Evolutionary conservation across 2,888 invertebrate genomes (phyloP), one percentile per base, ranked within the genome.

Genomic region (Diaprepes abbreviatus): DNA sequence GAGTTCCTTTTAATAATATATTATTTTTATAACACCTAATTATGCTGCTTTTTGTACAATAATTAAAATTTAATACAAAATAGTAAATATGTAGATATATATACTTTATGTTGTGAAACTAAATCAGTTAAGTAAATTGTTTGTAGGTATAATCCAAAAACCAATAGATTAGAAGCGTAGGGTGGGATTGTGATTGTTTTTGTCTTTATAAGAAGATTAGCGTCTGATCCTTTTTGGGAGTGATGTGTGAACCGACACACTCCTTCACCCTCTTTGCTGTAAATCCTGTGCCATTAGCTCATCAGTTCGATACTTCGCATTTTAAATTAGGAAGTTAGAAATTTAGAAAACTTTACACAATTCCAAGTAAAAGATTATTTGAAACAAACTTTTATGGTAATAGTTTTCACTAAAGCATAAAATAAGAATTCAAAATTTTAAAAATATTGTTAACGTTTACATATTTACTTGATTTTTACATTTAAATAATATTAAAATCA

Each of bases 151-250:
- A 52, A 54, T 60, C 60, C 60, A 60, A 60, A 67, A 67, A 62
- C 54, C 67, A 62, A 67, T 62, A 52, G 67, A 67, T 67, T 67
- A 67, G 67, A 36, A 60, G 48, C 12, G 31, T 50, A 74, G 73
- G 74, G 74, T 73, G 70, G 73, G 74, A 74, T 69, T 81, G 72
- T 78, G 79, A 82, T 83, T 83, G 83, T 83, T 83, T 84, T 82
- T 82, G 81, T 82, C 83, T 82, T 83, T 82, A 83, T 82, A 83
- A 82, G 79, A 76, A 82, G 84, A 83, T 84, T 84, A 84, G 81
- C 78, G 79, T 79, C 80, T 79, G 81, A 82, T 82, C 83, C 82
- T 81, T 73, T 76, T 79, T 78, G 75, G 74, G 80, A 70, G 81
- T 80, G 81, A 83, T 83, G 83, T 83, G 84, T 83, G 84, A 84